A percentile compares a stretch with the other conserved stretches of the same genome.
Evolutionary conservation across 64 coral and sea anemone species (phyloP).

Genomic region (Platygyra sinensis): DNA sequence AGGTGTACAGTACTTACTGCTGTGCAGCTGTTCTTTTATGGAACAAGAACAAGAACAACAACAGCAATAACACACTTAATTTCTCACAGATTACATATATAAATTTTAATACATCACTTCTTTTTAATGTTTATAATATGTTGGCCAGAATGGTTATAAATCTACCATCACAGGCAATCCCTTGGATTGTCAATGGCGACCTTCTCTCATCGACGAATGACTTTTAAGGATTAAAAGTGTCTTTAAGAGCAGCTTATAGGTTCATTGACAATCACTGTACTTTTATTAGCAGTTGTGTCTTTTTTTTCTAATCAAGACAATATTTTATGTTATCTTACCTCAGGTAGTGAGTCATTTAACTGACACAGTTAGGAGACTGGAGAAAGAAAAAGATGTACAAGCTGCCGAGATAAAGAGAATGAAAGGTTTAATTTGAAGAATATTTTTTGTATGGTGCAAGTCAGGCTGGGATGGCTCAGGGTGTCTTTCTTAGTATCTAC

Average conservation of each 20-base stretch:
- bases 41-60: neutral
- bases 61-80: too few species aligned
- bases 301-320: neutral
- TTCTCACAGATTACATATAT: too few species aligned
- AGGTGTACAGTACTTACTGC: neutral
- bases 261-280: too few species aligned
- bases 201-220: too few species aligned
- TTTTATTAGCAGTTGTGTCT: neutral
- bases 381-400: slow-evolving; percentile 68
- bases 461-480: neutral
- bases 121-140: too few species aligned
- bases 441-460: neutral
- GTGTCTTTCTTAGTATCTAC: too few species aligned
- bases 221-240: too few species aligned
- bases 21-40: neutral
- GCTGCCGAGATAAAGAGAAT: slow-evolving; percentile 66
- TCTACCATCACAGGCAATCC: too few species aligned
- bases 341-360: slow-evolving; percentile 61
- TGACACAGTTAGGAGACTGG: slow-evolving; percentile 52
- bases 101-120: too few species aligned
- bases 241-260: too few species aligned
- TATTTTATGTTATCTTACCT: neutral
- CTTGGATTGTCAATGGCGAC: too few species aligned
- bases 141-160: too few species aligned
- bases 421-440: slow-evolving; percentile 43